These are phyloP conservation scores for Chelonus formosanus DNA, from an alignment of 2,888 invertebrate species.

Conservation along the genomic window DNA sequence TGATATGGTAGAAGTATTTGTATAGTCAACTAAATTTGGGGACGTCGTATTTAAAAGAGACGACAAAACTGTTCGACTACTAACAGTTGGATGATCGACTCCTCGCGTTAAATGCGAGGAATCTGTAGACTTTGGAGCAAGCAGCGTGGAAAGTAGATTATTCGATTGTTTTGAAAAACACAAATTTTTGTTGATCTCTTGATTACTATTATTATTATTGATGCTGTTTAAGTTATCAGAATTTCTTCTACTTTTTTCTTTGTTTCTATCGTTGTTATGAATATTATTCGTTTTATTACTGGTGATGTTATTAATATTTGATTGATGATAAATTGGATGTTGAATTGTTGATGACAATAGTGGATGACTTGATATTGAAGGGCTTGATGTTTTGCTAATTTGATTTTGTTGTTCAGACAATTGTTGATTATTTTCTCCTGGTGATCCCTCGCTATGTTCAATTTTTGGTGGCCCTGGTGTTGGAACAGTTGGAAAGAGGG, in stretches of 20 bases:
- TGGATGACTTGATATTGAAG: constrained; percentile 10
- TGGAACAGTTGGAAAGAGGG: constrained; percentile 56
- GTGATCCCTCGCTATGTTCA: constrained; percentile 55
- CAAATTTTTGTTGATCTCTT: constrained; percentile 41
- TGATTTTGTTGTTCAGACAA: constrained; percentile 45
- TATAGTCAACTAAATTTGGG: constrained; percentile 30
- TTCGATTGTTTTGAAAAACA: constrained; percentile 32
- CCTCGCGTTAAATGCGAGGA: constrained; percentile 35
- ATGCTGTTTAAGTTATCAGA: constrained; percentile 28
- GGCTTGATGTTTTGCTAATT: constrained; percentile 19
- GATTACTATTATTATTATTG: constrained; percentile 34
- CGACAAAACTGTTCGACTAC: constrained; percentile 45
- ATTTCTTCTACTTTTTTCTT: constrained; percentile 35
- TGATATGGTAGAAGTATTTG: constrained; percentile 38
- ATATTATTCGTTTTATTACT: constrained; percentile 35
- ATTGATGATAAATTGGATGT: constrained; percentile 34
- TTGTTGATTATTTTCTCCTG: constrained; percentile 52
- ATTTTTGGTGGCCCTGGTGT: constrained; percentile 59
- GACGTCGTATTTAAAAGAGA: constrained; percentile 46
- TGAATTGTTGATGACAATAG: constrained; percentile 24
- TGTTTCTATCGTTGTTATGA: constrained; percentile 36
- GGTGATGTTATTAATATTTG: constrained; percentile 33
- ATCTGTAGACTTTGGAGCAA: constrained; percentile 45
- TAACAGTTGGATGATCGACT: constrained; percentile 30
- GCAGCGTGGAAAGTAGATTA: constrained; percentile 47